Evolutionary conservation across 1,140 invertebrate species (phyloP).

Genomic region (Sesamia nonagrioides): DNA sequence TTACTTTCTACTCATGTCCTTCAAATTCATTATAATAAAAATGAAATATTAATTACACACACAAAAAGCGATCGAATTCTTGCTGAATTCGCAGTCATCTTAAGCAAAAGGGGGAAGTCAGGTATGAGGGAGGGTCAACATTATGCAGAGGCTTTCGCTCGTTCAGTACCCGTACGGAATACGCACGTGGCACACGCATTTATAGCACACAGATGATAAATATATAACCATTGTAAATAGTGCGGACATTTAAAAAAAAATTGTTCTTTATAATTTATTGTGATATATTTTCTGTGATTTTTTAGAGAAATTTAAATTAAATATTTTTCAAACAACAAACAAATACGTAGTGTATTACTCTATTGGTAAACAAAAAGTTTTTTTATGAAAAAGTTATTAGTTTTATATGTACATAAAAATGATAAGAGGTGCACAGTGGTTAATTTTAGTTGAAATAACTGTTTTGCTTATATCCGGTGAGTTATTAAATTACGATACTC

Average conservation of each 20-base stretch:
- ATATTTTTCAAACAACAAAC: not conserved
- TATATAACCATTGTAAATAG: not conserved
- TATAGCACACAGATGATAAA: constrained; percentile 42
- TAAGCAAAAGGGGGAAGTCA: constrained; percentile 68
- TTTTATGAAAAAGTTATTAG: constrained; percentile 21
- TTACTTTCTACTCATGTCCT: no score
- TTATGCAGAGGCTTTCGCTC: constrained; percentile 65
- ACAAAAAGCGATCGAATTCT: constrained; percentile 50
- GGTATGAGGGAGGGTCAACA: constrained; percentile 65
- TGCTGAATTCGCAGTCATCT: constrained; percentile 56
- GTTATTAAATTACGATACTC: not conserved
- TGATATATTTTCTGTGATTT: constrained; percentile 46
- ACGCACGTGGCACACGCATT: constrained; percentile 75
- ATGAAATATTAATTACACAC: not conserved
- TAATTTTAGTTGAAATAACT: constrained; percentile 86
- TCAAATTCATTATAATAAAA: not conserved
- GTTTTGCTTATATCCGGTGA: constrained; percentile 77
- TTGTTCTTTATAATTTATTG: constrained; percentile 28
- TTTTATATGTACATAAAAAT: constrained; percentile 54
- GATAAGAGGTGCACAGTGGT: constrained; percentile 81
- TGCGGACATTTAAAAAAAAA: not conserved
- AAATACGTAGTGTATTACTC: not conserved
- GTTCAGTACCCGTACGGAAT: constrained; percentile 66
- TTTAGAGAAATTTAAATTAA: not conserved
- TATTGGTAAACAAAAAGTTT: constrained; percentile 11